Evolutionary conservation across 2,797 vertebrate species (phyloP).

Genomic region (Nyctibius grandis): DNA sequence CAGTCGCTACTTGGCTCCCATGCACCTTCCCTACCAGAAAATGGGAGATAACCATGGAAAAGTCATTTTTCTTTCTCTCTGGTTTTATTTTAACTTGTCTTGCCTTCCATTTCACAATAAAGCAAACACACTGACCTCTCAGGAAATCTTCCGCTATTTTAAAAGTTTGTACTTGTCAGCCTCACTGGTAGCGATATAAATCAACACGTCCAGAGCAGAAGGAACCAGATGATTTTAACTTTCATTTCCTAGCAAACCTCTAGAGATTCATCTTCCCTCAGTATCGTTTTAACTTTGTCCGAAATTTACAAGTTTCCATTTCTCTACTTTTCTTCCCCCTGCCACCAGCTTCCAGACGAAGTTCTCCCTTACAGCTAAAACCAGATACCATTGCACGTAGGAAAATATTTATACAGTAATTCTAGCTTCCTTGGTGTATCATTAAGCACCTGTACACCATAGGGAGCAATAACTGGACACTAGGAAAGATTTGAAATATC

Average conservation of each 20-base stretch:
- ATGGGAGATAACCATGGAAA: neutral
- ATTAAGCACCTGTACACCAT: neutral
- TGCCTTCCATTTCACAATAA: neutral
- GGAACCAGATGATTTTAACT: slow-evolving; percentile 30
- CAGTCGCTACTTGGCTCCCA: neutral
- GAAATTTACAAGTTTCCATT: slow-evolving; percentile 19
- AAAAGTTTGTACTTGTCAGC: slow-evolving; percentile 15
- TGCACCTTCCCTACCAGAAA: neutral
- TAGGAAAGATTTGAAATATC: neutral
- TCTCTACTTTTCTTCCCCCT: neutral
- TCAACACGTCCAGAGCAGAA: neutral
- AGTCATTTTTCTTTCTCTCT: neutral
- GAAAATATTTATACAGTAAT: neutral
- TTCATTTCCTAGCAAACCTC: slow-evolving; percentile 47
- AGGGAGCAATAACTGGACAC: neutral
- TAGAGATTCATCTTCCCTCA: neutral
- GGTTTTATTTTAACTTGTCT: neutral
- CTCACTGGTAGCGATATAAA: neutral
- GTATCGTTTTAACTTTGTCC: slow-evolving; percentile 39
- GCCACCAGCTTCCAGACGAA: neutral
- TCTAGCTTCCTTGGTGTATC: neutral
- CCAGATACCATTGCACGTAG: neutral
- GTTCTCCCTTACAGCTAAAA: neutral
- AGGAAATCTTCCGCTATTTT: neutral
- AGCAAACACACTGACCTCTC: neutral